These are phyloP conservation scores for Thryonomys swinderianus DNA, from an alignment of 2,113 vertebrate species.

Conservation along the genomic window DNA sequence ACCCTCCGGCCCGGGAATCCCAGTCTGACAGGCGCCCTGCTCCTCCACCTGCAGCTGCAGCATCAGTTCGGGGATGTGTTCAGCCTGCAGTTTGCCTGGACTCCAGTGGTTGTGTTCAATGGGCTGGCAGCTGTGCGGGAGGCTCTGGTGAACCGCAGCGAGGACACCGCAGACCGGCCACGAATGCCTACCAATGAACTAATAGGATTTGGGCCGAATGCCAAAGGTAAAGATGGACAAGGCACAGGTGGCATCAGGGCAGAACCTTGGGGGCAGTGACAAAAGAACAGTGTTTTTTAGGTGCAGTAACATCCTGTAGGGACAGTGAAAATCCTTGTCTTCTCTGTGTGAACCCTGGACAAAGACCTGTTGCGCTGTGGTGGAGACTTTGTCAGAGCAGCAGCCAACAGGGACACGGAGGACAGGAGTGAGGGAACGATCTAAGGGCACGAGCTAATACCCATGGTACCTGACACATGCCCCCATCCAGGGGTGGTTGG, in stretches of 20 bases:
- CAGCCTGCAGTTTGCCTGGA: background rate
- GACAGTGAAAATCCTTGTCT: background rate
- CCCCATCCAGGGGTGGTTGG: conserved; percentile 81
- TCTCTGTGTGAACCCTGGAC: background rate
- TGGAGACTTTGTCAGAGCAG: background rate
- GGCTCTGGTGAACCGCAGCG: background rate
- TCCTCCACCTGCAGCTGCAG: background rate
- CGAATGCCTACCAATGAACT: background rate
- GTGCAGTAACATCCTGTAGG: background rate
- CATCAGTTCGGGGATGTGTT: background rate
- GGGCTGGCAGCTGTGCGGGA: background rate
- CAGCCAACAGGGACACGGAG: background rate
- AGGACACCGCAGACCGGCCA: background rate
- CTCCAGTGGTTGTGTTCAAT: background rate
- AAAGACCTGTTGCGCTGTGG: background rate
- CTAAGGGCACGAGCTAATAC: background rate
- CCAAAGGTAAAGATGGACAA: conserved; percentile 54
- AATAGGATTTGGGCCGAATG: background rate
- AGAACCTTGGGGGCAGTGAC: background rate
- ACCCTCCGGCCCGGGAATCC: background rate
- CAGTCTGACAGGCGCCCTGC: background rate
- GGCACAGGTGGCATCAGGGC: too few species aligned
- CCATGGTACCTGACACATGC: background rate
- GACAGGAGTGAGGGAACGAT: background rate
- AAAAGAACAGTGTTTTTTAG: background rate